Evolutionary conservation across 2,888 invertebrate genomes (phyloP), one percentile per base, ranked within the genome.

Genomic region (Eupithecia subfuscata): DNA sequence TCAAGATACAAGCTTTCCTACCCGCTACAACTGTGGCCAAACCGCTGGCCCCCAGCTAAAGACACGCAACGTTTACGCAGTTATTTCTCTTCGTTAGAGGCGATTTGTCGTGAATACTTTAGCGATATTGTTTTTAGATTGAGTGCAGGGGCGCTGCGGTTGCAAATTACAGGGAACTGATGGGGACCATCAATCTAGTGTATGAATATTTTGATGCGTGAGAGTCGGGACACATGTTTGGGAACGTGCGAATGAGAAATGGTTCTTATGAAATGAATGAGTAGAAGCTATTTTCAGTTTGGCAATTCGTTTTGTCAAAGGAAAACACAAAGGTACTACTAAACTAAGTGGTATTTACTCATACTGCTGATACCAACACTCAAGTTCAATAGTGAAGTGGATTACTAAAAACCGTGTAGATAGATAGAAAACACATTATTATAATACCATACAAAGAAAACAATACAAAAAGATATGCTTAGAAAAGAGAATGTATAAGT

Each of bases 41-140:
- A 82, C 82, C 75, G 9, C 67, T 73, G 68, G 73, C 86, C 91
- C 93, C 91, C 83, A 84, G 85, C 88, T 88, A 91, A 92, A 93
- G 91, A 91, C 90, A 89, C 90, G 82, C 87, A 86, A 88, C 91
- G 91, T 93, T 93, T 92, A 91, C 90, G 86, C 87, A 89, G 92
- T 94, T 93, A 93, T 94, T 92, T 91, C 93, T 94, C 93, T 94
- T 94, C 94, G 93, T 95, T 95, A 94, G 88, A 88, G 88, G 86
- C 93, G 88, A 94, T 95, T 95, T 94, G 94, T 94, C 94, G 93
- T 93, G 94, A 94, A 94, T 94, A 94, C 94, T 93, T 93, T 91
- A 93, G 89, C 87, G 89, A 91, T 94, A 94, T 95, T 94, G 94
- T 95, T 94, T 94, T 93, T 92, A 89, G 91, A 95, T 94, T 93